These are phyloP conservation scores for Trachelus stipa DNA, from an alignment of 2,888 invertebrate genomes.

Conservation along the genomic window DNA sequence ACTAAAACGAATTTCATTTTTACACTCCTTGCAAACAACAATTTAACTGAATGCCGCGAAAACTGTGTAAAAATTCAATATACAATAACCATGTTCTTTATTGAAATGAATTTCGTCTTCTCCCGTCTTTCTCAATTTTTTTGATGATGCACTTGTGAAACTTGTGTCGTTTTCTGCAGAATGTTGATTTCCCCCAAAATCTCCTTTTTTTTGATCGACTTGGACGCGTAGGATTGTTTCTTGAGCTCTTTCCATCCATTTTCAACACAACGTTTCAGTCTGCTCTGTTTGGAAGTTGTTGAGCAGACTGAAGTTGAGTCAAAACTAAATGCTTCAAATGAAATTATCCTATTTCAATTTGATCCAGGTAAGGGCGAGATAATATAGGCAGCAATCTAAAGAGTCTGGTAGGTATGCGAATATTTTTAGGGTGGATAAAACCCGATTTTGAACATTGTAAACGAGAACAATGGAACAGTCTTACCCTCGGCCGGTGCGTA, in stretches of 20 bases:
- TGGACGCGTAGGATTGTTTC: neutral
- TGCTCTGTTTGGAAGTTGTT: neutral
- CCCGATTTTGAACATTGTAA: neutral
- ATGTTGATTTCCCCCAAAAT: slow-evolving; percentile 30
- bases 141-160: slow-evolving; percentile 36
- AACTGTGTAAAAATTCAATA: slow-evolving; percentile 28
- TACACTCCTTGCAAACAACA: slow-evolving; percentile 16
- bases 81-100: slow-evolving; percentile 32
- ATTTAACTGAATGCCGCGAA: slow-evolving; percentile 14
- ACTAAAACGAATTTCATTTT: slow-evolving; percentile 23
- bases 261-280: neutral
- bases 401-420: neutral
- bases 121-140: slow-evolving; percentile 31
- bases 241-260: neutral
- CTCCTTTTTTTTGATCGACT: slow-evolving; percentile 22
- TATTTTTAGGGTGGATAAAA: neutral
- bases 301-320: neutral
- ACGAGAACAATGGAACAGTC: neutral
- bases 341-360: neutral
- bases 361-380: neutral
- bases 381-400: neutral
- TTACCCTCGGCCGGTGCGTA: neutral
- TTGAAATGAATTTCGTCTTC: slow-evolving; percentile 29
- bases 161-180: slow-evolving; percentile 25
- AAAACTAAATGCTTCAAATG: neutral